phyloP scores from a whole-genome alignment of 2,888 invertebrate species.

The Corbicula japonica region DNA sequence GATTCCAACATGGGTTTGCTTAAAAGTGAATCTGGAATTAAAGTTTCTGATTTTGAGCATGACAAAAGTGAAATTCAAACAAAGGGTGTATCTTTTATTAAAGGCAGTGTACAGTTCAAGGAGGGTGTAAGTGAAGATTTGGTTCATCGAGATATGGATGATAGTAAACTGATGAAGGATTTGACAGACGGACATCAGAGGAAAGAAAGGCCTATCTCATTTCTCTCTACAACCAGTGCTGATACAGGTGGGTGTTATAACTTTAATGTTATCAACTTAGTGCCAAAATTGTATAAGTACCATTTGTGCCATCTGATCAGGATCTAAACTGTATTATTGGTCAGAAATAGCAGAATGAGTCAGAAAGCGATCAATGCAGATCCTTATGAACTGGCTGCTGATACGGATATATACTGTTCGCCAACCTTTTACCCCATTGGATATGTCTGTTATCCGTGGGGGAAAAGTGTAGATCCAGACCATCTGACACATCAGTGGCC shows the following conservation, averaged over 20 bases:
- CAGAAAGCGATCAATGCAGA: too few species aligned
- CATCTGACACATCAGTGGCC: too few species aligned
- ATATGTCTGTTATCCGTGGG: too few species aligned
- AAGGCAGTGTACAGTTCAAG: slow-evolving; percentile 37
- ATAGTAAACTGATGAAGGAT: slow-evolving; percentile 73
- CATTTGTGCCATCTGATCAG: too few species aligned
- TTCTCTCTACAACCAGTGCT: slow-evolving; percentile 89
- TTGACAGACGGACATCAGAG: slow-evolving; percentile 76
- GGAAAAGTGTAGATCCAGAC: too few species aligned
- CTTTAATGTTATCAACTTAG: too few species aligned
- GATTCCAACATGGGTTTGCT: slow-evolving; percentile 45
- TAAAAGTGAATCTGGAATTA: slow-evolving; percentile 15
- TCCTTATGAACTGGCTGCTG: too few species aligned
- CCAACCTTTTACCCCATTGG: too few species aligned
- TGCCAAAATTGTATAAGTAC: too few species aligned
- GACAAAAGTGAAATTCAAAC: slow-evolving; percentile 16
- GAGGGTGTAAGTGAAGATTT: slow-evolving; percentile 41
- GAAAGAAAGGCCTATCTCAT: slow-evolving; percentile 83
- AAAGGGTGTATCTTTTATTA: slow-evolving; percentile 11
- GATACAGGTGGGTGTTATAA: slow-evolving; percentile 92
- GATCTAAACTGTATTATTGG: too few species aligned
- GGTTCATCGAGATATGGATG: slow-evolving; percentile 52
- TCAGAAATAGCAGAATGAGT: too few species aligned
- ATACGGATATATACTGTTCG: too few species aligned
- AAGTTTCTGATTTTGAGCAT: slow-evolving; percentile 26